Percentiles rank a stretch among this genome's conserved stretches.
Conservation (phyloP, 2,888 invertebrate species). For the Dicranocentrus wangi region DNA sequence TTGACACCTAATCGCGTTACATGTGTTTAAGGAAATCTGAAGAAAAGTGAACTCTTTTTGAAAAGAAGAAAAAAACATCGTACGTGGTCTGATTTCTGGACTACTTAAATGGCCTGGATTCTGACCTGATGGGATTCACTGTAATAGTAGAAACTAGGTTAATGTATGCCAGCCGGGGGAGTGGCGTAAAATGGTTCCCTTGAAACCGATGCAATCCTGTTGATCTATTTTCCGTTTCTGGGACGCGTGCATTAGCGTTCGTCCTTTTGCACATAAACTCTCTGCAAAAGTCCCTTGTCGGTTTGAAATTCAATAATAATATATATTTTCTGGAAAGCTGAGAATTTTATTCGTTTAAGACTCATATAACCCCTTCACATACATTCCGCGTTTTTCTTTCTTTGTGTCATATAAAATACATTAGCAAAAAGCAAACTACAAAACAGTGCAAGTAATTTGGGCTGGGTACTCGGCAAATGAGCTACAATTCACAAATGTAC, state of each 20-base stretch:
- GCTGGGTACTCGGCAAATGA: too few species aligned
- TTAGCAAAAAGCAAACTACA: too few species aligned
- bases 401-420: too few species aligned
- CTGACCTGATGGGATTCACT: constrained; percentile 11
- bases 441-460: too few species aligned
- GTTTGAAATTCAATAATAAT: constrained; percentile 32
- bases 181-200: constrained; percentile 16
- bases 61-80: too few species aligned
- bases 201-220: constrained; percentile 29
- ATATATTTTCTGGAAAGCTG: not conserved
- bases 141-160: constrained; percentile 36
- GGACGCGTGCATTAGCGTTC: too few species aligned
- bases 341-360: not conserved
- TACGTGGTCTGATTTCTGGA: constrained; percentile 33
- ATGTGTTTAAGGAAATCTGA: not conserved
- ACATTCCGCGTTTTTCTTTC: too few species aligned
- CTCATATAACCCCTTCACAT: too few species aligned
- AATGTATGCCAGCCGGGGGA: constrained; percentile 31
- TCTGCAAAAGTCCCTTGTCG: constrained; percentile 26
- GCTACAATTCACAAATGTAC: too few species aligned
- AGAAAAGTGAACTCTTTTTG: too few species aligned
- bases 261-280: too few species aligned
- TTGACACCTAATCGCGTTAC: not conserved
- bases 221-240: constrained; percentile 22
- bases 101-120: constrained; percentile 38